phyloP scores from a whole-genome alignment of 2,888 invertebrate genomes.

The Lithodes maja region DNA sequence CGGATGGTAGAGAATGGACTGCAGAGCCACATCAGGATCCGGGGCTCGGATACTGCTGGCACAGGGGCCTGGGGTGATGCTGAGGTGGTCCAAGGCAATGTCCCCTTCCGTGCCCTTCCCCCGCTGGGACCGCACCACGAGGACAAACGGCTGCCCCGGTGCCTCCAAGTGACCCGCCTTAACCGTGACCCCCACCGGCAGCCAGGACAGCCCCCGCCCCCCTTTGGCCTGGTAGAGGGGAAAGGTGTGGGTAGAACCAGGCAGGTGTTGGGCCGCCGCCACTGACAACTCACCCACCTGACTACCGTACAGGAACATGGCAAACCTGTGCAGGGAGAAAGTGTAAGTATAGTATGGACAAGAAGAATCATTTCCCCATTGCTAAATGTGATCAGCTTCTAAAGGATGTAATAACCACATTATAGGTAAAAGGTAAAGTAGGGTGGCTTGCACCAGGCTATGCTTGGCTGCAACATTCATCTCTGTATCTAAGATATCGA shows the following conservation, averaged over 20 bases:
- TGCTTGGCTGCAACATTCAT: no score
- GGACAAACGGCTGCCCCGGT: constrained; percentile 46
- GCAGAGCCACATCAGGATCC: constrained; percentile 35
- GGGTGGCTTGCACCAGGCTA: no score
- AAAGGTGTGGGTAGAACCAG: constrained; percentile 13
- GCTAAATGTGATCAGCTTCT: no score
- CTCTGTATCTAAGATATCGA: no score
- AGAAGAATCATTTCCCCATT: no score
- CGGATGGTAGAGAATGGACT: constrained; percentile 15
- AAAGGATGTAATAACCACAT: no score
- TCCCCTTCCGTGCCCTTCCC: constrained; percentile 63
- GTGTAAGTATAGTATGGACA: no score
- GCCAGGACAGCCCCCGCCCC: constrained; percentile 59
- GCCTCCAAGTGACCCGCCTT: constrained; percentile 36
- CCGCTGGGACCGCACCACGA: constrained; percentile 56
- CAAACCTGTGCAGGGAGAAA: constrained; percentile 38
- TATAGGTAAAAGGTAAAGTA: no score
- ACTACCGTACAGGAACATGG: constrained; percentile 61
- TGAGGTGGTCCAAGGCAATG: constrained; percentile 64
- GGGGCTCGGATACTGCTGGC: background rate
- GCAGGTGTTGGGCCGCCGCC: constrained; percentile 39
- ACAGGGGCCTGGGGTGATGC: constrained; percentile 50
- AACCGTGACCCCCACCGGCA: constrained; percentile 51
- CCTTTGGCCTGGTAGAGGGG: constrained; percentile 55
- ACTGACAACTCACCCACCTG: constrained; percentile 62